Evolutionary conservation across 2,113 vertebrate species (phyloP), one percentile per base, ranked within the genome.

Genomic region (Todiramphus saurophagus): DNA sequence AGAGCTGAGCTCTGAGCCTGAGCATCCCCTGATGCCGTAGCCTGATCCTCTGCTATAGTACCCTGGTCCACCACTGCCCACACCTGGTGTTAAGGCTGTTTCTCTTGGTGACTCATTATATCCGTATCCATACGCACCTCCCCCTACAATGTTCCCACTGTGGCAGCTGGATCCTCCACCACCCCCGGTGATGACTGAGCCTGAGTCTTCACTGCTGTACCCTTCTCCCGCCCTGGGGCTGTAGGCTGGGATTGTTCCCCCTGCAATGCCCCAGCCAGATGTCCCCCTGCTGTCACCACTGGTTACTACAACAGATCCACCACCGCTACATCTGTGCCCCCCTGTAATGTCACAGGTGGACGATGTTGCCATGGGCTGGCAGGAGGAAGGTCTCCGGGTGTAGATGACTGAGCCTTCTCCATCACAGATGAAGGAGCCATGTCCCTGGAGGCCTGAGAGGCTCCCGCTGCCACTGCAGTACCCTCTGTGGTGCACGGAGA

Each of bases 11-110:
- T 94, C 72, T 3, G 60, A 10, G 10, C 28, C 14, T 0, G 55
- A 35, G 27, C 9, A 9, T 2, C 8, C 9, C 27, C 50, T 4
- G 0, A 0, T 0, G 3, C 39, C 59, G 0, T 87, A 91, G 5
- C 58, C 35, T 0, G 4, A 13, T 44, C 31, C 91, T 25, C 39
- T 7, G 0, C 74, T 6, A 3, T 44, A 35, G 18, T 23, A 56
- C 25, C 53, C 64, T 0, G 53, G 4, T 2, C 73, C 66, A 15
- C 24, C 58, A 3, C 64, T 0, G 9, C 7, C n/a, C 18, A 33
- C 31, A 1, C 10, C 48, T 0, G 9, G 0, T 4, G 11, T 14
- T 0, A 75, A 30, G 39, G 9, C 3, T 1, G 11, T 81, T 44
- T 77, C 81, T 23, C 59, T 37, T 0, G n/a, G 62, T 13, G 89